Conservation (phyloP, 2,888 invertebrate species). For the Adelognathus sp. region DNA sequence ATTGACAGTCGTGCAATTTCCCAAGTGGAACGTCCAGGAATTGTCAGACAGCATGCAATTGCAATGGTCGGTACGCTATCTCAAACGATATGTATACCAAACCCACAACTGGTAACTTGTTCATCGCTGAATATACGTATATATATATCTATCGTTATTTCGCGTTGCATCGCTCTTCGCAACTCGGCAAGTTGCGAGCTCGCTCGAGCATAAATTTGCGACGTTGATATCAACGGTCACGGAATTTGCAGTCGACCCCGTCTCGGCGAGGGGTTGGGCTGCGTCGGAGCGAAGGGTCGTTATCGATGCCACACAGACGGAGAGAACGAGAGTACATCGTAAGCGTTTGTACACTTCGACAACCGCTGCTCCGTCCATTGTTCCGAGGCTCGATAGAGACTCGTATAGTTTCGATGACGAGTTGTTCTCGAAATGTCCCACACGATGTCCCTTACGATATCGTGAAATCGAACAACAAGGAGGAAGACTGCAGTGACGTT, state of each 20-base stretch:
- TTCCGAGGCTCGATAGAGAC: constrained; percentile 40
- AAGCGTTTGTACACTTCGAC: constrained; percentile 49
- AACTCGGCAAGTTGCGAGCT: constrained; percentile 41
- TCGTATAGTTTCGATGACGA: constrained; percentile 38
- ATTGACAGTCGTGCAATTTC: neutral
- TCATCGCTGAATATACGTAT: constrained; percentile 36
- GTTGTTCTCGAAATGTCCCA: constrained; percentile 2
- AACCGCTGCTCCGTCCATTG: constrained; percentile 44
- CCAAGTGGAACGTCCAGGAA: constrained; percentile 14
- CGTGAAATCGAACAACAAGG: constrained; percentile 53
- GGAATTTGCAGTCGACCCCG: constrained; percentile 50
- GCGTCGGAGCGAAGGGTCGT: constrained; percentile 44
- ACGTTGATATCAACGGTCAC: constrained; percentile 50
- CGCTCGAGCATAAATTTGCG: constrained; percentile 55
- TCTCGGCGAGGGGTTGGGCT: constrained; percentile 47
- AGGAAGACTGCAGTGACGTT: no score
- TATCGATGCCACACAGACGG: constrained; percentile 54
- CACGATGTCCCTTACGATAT: no score
- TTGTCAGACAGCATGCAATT: constrained; percentile 12
- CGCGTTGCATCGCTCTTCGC: constrained; percentile 34
- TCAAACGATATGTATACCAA: neutral
- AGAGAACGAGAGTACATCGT: constrained; percentile 33
- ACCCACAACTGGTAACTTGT: constrained; percentile 11
- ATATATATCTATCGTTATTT: constrained; percentile 26
- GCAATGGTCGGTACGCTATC: neutral